Percentiles rank a stretch among this genome's conserved stretches.
Conservation (phyloP, 2,797 vertebrate genomes). For the Rhinogobio ventralis region DNA sequence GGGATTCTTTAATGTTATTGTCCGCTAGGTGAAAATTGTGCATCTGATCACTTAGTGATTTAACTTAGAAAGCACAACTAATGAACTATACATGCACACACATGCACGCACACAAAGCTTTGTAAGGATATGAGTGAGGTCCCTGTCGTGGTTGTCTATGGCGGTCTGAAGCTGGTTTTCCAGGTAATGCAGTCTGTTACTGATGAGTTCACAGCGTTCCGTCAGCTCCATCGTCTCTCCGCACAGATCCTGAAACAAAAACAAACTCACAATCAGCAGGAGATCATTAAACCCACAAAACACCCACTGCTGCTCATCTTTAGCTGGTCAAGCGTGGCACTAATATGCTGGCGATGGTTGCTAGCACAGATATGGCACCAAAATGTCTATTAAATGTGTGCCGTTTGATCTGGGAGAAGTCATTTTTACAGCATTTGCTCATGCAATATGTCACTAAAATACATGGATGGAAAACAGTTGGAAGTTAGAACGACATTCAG, state of each 20-base stretch:
- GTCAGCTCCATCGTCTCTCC: constrained; percentile 74
- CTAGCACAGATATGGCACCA: background rate
- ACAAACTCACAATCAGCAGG: background rate
- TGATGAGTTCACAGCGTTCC: constrained; percentile 86
- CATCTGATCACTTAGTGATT: background rate
- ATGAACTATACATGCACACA: background rate
- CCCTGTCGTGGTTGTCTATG: constrained; percentile 78
- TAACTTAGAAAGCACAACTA: too few species aligned
- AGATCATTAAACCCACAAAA: background rate
- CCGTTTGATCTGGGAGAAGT: background rate
- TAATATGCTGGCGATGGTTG: background rate
- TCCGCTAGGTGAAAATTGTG: background rate
- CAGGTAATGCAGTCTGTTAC: constrained; percentile 81
- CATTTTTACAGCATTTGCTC: background rate
- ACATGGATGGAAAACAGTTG: background rate
- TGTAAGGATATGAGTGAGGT: constrained; percentile 88
- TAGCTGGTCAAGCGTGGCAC: background rate
- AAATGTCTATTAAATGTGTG: background rate
- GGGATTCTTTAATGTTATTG: background rate
- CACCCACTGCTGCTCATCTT: background rate
- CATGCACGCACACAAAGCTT: constrained; percentile 21
- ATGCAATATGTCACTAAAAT: background rate
- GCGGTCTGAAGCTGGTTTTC: constrained; percentile 87
- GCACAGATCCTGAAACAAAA: constrained; percentile 65
- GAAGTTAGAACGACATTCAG: background rate